Evolutionary conservation across 2,113 vertebrate species (phyloP).

Genomic region (Camelus bactrianus): DNA sequence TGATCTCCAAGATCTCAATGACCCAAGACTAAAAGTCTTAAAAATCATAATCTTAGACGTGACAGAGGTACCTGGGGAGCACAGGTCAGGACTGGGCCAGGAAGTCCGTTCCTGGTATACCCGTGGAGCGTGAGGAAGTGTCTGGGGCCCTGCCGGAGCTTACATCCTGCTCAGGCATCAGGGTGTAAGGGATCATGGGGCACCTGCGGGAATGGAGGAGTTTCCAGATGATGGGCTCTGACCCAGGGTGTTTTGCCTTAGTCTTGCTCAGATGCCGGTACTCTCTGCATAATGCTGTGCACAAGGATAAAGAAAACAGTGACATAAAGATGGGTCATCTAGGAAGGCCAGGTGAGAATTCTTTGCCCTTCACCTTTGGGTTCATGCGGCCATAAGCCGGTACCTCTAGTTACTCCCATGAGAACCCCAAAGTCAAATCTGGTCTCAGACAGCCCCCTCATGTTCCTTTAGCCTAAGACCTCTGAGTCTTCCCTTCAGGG

Average conservation of each 20-base stretch:
- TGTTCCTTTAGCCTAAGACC: neutral
- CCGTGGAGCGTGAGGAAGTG: neutral
- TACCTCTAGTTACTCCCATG: neutral
- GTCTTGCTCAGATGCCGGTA: slow-evolving; percentile 47
- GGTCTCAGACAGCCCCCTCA: neutral
- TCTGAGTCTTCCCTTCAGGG: neutral
- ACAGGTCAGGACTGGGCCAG: neutral
- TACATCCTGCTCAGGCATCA: neutral
- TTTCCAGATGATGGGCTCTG: neutral
- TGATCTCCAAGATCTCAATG: neutral
- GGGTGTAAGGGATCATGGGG: neutral
- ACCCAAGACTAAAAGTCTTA: neutral
- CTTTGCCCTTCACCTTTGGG: neutral
- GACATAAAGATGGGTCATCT: slow-evolving; percentile 14
- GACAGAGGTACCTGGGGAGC: neutral
- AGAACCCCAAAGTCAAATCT: neutral
- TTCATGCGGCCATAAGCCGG: neutral
- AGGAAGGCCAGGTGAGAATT: slow-evolving; percentile 19
- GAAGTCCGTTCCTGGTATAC: neutral
- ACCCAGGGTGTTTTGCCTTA: neutral
- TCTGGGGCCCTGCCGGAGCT: neutral
- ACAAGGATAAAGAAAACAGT: slow-evolving; percentile 31
- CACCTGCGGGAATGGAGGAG: neutral
- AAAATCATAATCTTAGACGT: neutral
- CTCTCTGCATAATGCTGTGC: neutral